Evolutionary conservation across 2,113 vertebrate species (phyloP), one percentile per base, ranked within the genome.

Genomic region (Dicerorhinus sumatrensis): DNA sequence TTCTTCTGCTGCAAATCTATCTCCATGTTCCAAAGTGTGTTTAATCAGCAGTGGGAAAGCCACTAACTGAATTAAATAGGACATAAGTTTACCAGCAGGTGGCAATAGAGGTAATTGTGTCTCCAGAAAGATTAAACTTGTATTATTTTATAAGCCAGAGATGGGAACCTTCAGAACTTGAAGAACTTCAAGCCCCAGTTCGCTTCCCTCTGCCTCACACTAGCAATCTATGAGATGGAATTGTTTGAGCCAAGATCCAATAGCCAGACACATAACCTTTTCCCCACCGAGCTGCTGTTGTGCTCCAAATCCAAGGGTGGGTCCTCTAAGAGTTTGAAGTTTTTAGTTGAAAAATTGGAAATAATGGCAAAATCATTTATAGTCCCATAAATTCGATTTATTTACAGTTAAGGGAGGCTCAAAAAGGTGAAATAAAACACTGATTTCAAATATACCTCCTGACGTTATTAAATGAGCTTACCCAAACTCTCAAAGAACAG

Each of bases 71-170:
- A 93, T 86, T 51, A 89, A 94, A 87, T 42, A 60, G 92, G 54
- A 95, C 93, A 1, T 23, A 23, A 93, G 0, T 73, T 97, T 97
- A 70, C 97, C 97, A 98, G 98, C 87, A 98, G 98, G 75, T 97
- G 97, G 98, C 98, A 97, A 97, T 54, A 98, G 97, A 96, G 96
- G 80, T 92, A 96, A 97, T 42, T 54, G 46, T 67, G 94, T 96
- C 60, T 97, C 62, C 2, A 2, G 25, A 82, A 63, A 82, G 39
- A 79, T 76, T 86, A 36, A 56, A 72, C 20, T 81, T 84, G 10
- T 18, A 33, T 77, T 94, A 62, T 77, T 94, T 80, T 62, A 83
- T 92, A 87, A 88, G 12, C 46, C 58, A 81, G 65, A 96, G 63
- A 76, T 21, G 36, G 31, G 33, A 79, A 31, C 4, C 42, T 89